Evolutionary conservation across 2,888 invertebrate species (phyloP).

Genomic region (Machimus atricapillus): DNA sequence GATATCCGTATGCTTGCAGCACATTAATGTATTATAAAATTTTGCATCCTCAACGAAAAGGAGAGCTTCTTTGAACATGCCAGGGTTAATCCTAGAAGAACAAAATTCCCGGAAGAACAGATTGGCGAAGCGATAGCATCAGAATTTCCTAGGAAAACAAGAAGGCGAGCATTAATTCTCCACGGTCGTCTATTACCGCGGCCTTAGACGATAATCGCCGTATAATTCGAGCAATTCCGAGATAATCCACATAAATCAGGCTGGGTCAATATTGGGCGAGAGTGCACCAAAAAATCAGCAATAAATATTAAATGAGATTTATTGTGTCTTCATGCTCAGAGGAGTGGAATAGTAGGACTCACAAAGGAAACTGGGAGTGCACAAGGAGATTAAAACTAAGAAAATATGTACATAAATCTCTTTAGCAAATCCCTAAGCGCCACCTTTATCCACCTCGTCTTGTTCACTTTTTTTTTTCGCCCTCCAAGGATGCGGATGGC

Average conservation of each 20-base stretch:
- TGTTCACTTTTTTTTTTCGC: neutral
- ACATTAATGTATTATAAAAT: neutral
- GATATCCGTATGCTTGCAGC: neutral
- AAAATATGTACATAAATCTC: constrained; percentile 27
- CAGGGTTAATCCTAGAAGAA: neutral
- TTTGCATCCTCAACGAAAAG: neutral
- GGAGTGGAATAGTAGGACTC: neutral
- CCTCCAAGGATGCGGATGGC: neutral
- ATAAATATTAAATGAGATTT: constrained; percentile 38
- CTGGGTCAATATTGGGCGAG: neutral
- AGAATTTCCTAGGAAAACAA: neutral
- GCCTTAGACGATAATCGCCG: neutral
- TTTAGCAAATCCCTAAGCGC: neutral
- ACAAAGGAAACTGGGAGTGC: constrained; percentile 4
- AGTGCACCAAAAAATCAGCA: neutral
- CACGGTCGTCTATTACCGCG: neutral
- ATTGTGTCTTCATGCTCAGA: constrained; percentile 1
- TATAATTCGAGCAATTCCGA: constrained; percentile 4
- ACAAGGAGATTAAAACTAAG: neutral
- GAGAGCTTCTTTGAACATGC: neutral
- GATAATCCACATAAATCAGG: constrained; percentile 26
- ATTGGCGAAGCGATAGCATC: neutral
- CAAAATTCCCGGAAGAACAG: neutral
- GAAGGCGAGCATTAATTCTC: neutral
- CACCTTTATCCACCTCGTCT: constrained; percentile 7